phyloP scores from a whole-genome alignment of 2,113 vertebrate species.

The Ranitomeya variabilis region DNA sequence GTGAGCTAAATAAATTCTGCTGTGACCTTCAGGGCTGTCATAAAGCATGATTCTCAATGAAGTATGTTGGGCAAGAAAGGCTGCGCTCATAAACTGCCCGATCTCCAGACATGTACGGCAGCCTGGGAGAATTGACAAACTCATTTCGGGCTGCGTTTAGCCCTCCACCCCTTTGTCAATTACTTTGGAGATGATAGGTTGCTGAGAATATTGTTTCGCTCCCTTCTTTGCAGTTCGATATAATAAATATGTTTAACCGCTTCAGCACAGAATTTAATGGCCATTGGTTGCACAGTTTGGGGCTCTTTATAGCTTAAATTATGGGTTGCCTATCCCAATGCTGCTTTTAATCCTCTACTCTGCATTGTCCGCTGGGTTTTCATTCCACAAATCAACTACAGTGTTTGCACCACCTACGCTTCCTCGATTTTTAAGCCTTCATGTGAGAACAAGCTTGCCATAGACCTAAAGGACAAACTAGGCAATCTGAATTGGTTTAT shows the following conservation, averaged over 20 bases:
- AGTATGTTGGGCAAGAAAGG: slow-evolving; percentile 56
- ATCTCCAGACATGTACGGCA: slow-evolving; percentile 46
- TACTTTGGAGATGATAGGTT: slow-evolving; percentile 51
- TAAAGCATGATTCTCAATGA: slow-evolving; percentile 54
- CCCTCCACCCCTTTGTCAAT: slow-evolving; percentile 58
- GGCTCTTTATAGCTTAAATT: neutral
- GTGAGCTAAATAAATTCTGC: slow-evolving; percentile 57
- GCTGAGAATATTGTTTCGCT: slow-evolving; percentile 44
- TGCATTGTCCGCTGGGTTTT: neutral
- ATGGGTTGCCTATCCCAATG: slow-evolving; percentile 15
- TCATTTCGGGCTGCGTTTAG: slow-evolving; percentile 52
- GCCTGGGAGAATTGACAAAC: slow-evolving; percentile 55
- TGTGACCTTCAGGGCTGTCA: slow-evolving; percentile 58
- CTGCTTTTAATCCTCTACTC: slow-evolving; percentile 12
- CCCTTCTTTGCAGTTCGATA: slow-evolving; percentile 21
- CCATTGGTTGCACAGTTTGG: slow-evolving; percentile 13
- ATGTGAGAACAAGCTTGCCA: neutral
- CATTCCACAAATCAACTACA: slow-evolving; percentile 32
- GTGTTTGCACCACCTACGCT: neutral
- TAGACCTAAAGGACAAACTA: neutral
- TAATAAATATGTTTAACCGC: slow-evolving; percentile 48
- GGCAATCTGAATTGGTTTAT: neutral
- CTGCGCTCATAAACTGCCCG: slow-evolving; percentile 53
- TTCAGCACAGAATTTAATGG: slow-evolving; percentile 28
- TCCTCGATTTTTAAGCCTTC: neutral